Base-by-base conservation (phyloP, 2,113 vertebrate genomes). In the Orcinus orca region DNA sequence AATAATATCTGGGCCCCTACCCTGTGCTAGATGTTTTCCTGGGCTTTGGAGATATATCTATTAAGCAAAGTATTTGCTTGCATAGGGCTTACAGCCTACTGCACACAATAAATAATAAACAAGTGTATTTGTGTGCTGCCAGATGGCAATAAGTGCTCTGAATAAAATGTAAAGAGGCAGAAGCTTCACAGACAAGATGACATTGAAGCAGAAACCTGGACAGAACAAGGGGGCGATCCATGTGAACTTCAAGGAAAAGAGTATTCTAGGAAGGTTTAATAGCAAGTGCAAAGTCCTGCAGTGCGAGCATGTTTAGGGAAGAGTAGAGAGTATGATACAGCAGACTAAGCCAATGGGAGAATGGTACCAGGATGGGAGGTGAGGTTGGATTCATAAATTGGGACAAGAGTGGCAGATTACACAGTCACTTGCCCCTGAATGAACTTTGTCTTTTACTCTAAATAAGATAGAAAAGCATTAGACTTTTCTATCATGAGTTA, bases 141-240 rank as follows among this genome's bases (percentile, higher is more conserved):
- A 25, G 47, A 29, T 6, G 17, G 9, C 31, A 15, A 71, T 11
- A 8, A 2, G 2, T 26, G 41, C 41, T 80, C 41, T 55, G n/a
- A 18, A 33, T 15, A 81, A 41, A 38, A 13, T 17, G 12, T 3
- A 11, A 79, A 23, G 25, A 26, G 4, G 10, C 10, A 44, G 53
- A 8, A 58, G 23, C 18, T 38, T 67, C 41, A 17, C 44, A 14
- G 68, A 23, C 38, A 17, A 63, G 38, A 12, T 36, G 25, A 63
- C 11, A 6, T 2, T 17, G 71, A 44, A n/a, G 11, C 82, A 73
- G 41, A 53, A 11, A 31, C 14, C 47, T 23, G 10, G 33, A 63
- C 71, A 10, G 18, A 50, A 5, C 8, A 11, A 63, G 47, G 9
- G 10, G 0, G 6, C 8, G 36, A 33, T 4, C 41, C 8, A 3